Conservation (phyloP, 2,888 invertebrate species). For the Temnothorax ravouxi region DNA sequence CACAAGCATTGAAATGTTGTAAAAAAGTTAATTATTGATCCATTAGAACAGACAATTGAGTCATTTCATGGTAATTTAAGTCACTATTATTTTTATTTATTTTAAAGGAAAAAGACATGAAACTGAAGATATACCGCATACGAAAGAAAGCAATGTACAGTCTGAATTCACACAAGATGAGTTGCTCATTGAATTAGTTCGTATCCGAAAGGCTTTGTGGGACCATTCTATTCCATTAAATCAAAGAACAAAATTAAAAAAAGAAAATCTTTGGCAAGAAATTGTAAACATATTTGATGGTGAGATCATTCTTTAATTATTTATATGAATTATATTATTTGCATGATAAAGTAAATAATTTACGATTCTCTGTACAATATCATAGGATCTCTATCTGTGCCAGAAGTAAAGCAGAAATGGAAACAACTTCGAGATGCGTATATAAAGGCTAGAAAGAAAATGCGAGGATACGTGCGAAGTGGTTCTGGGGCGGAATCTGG, state of each 20-base stretch:
- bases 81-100: slow-evolving; percentile 9
- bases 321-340: not conserved
- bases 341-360: slow-evolving; percentile 17
- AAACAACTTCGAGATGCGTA: not conserved
- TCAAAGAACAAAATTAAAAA: not conserved
- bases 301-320: slow-evolving; percentile 20
- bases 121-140: not conserved
- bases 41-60: slow-evolving; percentile 1
- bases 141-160: not conserved
- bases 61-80: slow-evolving; percentile 1
- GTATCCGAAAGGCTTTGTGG: not conserved
- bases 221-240: not conserved
- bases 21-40: too few relatives aligned
- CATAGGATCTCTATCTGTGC: not conserved
- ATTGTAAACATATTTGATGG: slow-evolving; percentile 11
- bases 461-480: not conserved
- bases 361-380: slow-evolving; percentile 1
- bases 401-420: not conserved
- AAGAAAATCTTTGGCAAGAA: not conserved
- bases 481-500: not conserved
- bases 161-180: not conserved
- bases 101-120: not conserved
- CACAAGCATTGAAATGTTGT: too few relatives aligned
- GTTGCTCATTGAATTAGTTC: not conserved
- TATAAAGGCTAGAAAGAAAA: not conserved